Percentiles rank a stretch among this genome's conserved stretches.
phyloP scores from a whole-genome alignment of 2,888 invertebrate species.

The Hipparchia sbordonii region DNA sequence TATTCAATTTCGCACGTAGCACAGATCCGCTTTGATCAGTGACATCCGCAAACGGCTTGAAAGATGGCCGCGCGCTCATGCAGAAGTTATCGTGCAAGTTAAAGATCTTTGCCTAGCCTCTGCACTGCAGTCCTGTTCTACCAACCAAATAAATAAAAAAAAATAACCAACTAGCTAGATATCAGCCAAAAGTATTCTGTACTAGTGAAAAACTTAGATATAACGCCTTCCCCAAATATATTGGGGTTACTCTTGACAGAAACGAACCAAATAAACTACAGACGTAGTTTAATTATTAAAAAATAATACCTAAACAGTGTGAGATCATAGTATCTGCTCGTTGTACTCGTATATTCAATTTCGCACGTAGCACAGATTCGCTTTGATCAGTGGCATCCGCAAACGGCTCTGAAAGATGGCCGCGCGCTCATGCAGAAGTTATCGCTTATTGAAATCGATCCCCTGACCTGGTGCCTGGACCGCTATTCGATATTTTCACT shows the following conservation, averaged over 20 bases:
- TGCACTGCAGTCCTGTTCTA: no score
- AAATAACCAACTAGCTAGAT: no score
- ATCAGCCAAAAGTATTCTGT: no score
- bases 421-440: slow-evolving; percentile 66
- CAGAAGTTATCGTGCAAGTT: slow-evolving; percentile 71
- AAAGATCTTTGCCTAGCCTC: no score
- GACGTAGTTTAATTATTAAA: not conserved
- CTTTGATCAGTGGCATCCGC: slow-evolving; percentile 49
- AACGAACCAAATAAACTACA: no score
- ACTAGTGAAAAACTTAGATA: no score
- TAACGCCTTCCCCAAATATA: no score
- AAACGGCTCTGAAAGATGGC: slow-evolving; percentile 51
- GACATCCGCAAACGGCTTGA: slow-evolving; percentile 51
- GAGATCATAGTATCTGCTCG: slow-evolving; percentile 49
- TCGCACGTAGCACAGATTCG: slow-evolving; percentile 29
- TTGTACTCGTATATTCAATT: slow-evolving; percentile 32
- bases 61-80: slow-evolving; percentile 57
- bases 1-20: slow-evolving; percentile 30
- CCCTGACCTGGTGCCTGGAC: slow-evolving; percentile 43
- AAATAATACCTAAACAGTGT: not conserved
- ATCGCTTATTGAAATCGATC: slow-evolving; percentile 75
- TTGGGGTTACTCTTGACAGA: no score
- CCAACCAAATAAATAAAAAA: no score
- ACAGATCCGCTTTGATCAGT: slow-evolving; percentile 42
- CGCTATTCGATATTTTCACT: slow-evolving; percentile 40